These are phyloP conservation scores for Hydrocynus forskahlii DNA, from an alignment of 2,797 vertebrate genomes.

Conservation along the genomic window DNA sequence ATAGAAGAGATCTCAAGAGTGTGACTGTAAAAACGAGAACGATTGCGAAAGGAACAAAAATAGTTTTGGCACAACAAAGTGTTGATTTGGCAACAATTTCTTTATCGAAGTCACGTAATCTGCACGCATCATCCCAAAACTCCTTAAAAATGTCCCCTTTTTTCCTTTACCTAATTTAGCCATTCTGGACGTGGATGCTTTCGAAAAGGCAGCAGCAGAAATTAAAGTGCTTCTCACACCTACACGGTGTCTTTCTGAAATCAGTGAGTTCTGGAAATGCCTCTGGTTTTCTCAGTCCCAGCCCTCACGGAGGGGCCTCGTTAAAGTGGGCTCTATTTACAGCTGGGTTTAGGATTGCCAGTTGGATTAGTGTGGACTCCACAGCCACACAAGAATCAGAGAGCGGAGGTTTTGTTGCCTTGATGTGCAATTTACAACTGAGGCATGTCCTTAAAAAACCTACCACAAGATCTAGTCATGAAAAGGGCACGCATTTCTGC, in stretches of 20 bases:
- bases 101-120: no score
- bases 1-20: no score
- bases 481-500: conserved; percentile 28
- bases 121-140: not conserved
- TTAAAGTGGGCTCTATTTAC: conserved; percentile 69
- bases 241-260: conserved; percentile 27
- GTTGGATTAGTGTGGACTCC: conserved; percentile 71
- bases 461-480: conserved; percentile 61
- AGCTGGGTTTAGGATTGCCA: conserved; percentile 68
- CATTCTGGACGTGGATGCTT: not conserved
- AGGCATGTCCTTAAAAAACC: conserved; percentile 62
- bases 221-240: conserved; percentile 1
- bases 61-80: no score
- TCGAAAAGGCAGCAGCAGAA: not conserved
- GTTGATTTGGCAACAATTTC: no score
- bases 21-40: no score
- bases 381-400: conserved; percentile 68
- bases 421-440: conserved; percentile 64
- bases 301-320: conserved; percentile 57
- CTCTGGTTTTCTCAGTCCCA: conserved; percentile 48
- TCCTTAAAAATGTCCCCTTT: not conserved
- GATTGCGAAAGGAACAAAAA: no score
- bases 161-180: not conserved
- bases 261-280: conserved; percentile 26
- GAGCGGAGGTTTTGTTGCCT: conserved; percentile 66